Evolutionary conservation across 1,140 invertebrate genomes (phyloP).

Genomic region (Drosophila pseudoobscura): DNA sequence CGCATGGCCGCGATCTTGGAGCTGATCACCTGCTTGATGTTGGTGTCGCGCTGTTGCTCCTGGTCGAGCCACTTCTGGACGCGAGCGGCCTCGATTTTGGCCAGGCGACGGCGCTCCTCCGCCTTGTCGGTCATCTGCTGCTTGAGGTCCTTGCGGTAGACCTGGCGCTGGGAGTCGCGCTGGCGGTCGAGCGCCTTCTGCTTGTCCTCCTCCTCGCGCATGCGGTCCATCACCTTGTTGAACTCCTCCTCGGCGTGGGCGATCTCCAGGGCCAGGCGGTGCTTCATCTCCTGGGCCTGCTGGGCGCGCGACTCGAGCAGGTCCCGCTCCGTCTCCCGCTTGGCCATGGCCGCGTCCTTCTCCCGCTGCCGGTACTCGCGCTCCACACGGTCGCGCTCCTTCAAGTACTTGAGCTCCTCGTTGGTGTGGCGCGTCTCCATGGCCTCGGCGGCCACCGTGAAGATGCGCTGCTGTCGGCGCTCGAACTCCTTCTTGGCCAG

Average conservation of each 20-base stretch:
- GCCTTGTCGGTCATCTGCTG: conserved; percentile 87
- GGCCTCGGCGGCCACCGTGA: conserved; percentile 81
- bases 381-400: conserved; percentile 85
- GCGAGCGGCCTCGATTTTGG: conserved; percentile 83
- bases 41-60: conserved; percentile 84
- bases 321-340: conserved; percentile 84
- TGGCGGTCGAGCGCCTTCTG: conserved; percentile 80
- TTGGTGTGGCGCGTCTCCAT: conserved; percentile 82
- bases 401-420: conserved; percentile 85
- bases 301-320: conserved; percentile 83
- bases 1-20: conserved; percentile 86
- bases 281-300: conserved; percentile 83
- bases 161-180: conserved; percentile 51
- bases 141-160: conserved; percentile 71
- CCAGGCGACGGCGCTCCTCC: conserved; percentile 84
- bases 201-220: conserved; percentile 84
- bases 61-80: conserved; percentile 86
- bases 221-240: conserved; percentile 83
- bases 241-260: conserved; percentile 86
- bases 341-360: conserved; percentile 84
- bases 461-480: conserved; percentile 83
- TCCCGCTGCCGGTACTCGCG: conserved; percentile 85
- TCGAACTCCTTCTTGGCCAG: conserved; percentile 83
- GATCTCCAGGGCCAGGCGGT: conserved; percentile 86
- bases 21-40: conserved; percentile 85